Base-by-base conservation (phyloP, 2,888 invertebrate genomes). In the Poecilobothrus nobilitatus region DNA sequence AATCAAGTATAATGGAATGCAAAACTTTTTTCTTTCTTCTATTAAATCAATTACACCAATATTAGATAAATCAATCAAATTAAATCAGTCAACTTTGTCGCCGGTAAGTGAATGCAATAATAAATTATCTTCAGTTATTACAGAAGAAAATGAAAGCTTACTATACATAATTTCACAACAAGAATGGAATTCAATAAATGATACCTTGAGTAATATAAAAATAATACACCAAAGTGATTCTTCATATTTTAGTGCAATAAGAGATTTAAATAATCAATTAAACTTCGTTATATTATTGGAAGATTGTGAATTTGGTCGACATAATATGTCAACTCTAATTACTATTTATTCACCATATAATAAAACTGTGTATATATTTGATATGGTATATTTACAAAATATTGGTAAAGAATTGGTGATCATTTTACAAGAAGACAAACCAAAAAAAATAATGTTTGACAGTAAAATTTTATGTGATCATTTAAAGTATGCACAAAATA, bases 161-260 rank as follows among this genome's bases (percentile, higher is more conserved):
- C 63, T 27, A 27, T 27, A 5, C 27, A 27, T 27, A 27, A 27
- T 53, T 2, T 18, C 53, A 9, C 5, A 53, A 53, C 18, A 53
- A 1, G 53, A 53, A 53, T 53, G 53, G 53, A n/a, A 53, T 18
- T 61, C 70, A n/a, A 67, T 76, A 3, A 74, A 76, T 68, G 69
- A 68, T 21, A 72, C 73, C 64, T 63, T 73, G 9, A 70, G 73
- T 15, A 67, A 65, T 8, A 44, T 72, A 0, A 70, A 68, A 9
- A 75, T 71, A 67, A 76, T 78, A 9, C 73, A 66, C 18, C 76
- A 77, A 73, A 76, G 75, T 0, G 78, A 78, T 69, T 73, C 74
- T 7, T 70, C 70, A 27, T 78, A 78, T 68, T 76, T 77, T 68
- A 76, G 74, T 63, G 76, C 78, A 0, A 63, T 77, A 34, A 73